A percentile compares a stretch with the other conserved stretches of the same genome.
Conservation (phyloP, 2,113 vertebrate species). For the Cochlearius cochlearius region DNA sequence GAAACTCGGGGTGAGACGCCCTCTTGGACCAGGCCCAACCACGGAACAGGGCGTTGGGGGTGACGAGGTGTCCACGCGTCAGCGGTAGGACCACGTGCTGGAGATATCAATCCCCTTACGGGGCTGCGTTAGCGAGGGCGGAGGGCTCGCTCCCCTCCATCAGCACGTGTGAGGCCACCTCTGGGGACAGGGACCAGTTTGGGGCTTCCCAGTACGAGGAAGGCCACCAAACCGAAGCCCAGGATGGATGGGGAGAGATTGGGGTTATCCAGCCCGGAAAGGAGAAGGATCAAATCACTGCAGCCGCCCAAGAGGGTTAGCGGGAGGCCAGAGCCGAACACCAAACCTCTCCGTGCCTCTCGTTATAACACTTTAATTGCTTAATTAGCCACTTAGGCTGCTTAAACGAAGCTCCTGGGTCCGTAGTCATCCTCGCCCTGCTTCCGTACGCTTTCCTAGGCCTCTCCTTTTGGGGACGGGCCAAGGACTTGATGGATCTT, state of each 20-base stretch:
- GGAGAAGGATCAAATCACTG: not conserved
- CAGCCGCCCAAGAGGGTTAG: too few species aligned
- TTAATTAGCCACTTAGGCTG: not conserved
- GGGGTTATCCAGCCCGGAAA: not conserved
- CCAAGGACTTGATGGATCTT: not conserved
- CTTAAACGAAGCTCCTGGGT: not conserved
- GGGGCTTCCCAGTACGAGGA: not conserved
- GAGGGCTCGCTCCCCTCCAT: too few species aligned
- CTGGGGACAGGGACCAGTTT: too few species aligned
- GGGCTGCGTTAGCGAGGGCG: not conserved
- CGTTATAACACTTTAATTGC: not conserved
- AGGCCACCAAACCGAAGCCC: not conserved
- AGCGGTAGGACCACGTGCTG: not conserved
- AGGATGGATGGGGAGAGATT: not conserved
- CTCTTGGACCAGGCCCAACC: not conserved
- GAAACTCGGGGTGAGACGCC: not conserved
- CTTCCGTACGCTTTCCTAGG: not conserved
- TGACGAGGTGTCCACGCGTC: not conserved
- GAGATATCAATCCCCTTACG: not conserved
- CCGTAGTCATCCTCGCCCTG: not conserved
- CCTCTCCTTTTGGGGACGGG: not conserved
- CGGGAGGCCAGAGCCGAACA: not conserved
- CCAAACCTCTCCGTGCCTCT: not conserved
- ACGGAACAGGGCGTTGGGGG: not conserved
- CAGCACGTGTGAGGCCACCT: not conserved